Evolutionary conservation across 2,113 vertebrate genomes (phyloP), one percentile per base, ranked within the genome.

Genomic region (Microtus ochrogaster): DNA sequence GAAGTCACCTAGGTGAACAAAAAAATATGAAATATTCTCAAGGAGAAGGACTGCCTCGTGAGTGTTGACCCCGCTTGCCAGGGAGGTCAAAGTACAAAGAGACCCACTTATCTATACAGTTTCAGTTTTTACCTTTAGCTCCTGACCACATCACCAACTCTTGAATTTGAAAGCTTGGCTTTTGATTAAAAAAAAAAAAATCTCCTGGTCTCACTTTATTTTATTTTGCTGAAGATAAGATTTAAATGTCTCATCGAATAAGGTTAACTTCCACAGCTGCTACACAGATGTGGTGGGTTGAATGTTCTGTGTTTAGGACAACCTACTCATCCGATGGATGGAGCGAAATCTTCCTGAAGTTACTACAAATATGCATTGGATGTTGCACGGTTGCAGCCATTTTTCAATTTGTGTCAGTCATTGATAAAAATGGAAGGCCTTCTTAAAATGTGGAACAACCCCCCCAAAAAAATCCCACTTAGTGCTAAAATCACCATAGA

Each of bases 301-400:
- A 97, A 97, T 58, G 97, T 92, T 91, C 86, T 89, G 88, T 95
- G 95, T 89, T 96, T 95, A 98, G 95, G 96, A 97, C 94, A 98
- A 95, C 58, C 92, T 96, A 97, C 97, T 98, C 96, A 96, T 97
- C 94, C 96, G 98, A 98, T 97, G 91, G 94, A 97, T 97, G 92
- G 97, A 92, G 74, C 94, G 95, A 98, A 98, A 97, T 98, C 96
- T 96, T 95, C 91, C 30, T 97, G 93, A 96, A 97, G 90, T 97
- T 96, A 95, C 85, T 97, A 90, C 97, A 97, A 98, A 95, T 28
- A 33, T 47, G 77, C 58, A 92, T 92, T 96, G 12, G 76, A 73
- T 90, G 82, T 89, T 63, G 68, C 33, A 0, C 63, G 86, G 73
- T 92, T 17, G 0, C 91, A 96, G 91, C 94, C 73, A 68, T 58